A percentile compares a stretch with the other conserved stretches of the same genome.
Conservation (phyloP, 2,888 invertebrate species). For the Panopea generosa region DNA sequence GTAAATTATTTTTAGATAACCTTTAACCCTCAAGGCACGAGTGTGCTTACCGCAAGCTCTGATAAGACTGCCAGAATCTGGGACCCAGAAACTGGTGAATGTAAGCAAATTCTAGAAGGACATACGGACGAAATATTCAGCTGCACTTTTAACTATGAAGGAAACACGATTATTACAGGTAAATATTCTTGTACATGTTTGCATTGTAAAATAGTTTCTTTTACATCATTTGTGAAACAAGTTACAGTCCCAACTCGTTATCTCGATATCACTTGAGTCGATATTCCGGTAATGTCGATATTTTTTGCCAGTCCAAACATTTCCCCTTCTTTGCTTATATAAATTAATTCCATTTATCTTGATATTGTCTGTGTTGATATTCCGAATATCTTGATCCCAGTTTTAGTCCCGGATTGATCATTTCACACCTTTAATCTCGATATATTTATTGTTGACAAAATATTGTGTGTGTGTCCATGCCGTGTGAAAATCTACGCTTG, state of each 20-base stretch:
- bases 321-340: background rate
- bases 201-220: background rate
- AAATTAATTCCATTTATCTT: constrained; percentile 1
- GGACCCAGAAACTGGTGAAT: constrained; percentile 90
- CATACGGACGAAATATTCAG: constrained; percentile 93
- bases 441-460: too few species aligned
- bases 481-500: too few species aligned
- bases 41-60: constrained; percentile 91
- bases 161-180: constrained; percentile 91
- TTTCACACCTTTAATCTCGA: too few species aligned
- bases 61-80: constrained; percentile 92
- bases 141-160: constrained; percentile 92
- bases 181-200: constrained; percentile 4
- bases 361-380: too few species aligned
- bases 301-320: background rate
- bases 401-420: too few species aligned
- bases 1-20: too few species aligned
- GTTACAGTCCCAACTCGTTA: too few species aligned
- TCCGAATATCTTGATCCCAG: too few species aligned
- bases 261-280: too few species aligned
- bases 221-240: background rate
- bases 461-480: too few species aligned
- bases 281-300: too few species aligned
- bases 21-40: constrained; percentile 92
- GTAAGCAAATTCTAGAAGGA: constrained; percentile 91